Percentiles rank a stretch among this genome's conserved stretches.
phyloP scores from a whole-genome alignment of 2,113 vertebrate species.

The Tamias sibiricus region DNA sequence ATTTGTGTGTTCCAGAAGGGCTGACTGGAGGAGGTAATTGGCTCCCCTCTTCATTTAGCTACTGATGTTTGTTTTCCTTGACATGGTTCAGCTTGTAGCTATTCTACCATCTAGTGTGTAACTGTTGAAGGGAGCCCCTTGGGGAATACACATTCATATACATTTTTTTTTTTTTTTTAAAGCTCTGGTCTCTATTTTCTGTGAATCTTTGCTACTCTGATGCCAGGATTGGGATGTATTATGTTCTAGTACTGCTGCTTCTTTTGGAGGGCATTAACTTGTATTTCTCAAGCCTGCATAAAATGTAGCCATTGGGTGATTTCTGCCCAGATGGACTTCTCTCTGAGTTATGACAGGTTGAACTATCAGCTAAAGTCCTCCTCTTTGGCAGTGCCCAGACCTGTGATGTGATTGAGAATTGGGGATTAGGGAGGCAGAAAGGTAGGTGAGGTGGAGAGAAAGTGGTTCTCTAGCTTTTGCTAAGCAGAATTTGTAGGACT shows the following conservation, averaged over 20 bases:
- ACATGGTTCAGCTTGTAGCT: not conserved
- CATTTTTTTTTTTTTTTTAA: not conserved
- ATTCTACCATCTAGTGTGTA: not conserved
- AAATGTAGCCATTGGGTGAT: not conserved
- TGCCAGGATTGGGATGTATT: not conserved
- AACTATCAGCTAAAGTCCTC: not conserved
- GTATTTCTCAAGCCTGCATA: not conserved
- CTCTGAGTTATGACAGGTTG: not conserved
- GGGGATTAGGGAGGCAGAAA: constrained; percentile 20
- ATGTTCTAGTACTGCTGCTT: constrained; percentile 12
- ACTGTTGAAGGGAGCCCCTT: not conserved
- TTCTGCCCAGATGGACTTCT: constrained; percentile 23
- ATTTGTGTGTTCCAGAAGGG: constrained; percentile 4
- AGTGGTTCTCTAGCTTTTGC: not conserved
- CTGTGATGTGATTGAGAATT: not conserved
- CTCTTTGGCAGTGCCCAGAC: not conserved
- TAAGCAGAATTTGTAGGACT: not conserved
- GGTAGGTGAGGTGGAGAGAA: constrained; percentile 33
- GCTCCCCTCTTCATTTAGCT: constrained; percentile 22
- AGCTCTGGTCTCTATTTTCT: not conserved
- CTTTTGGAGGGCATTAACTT: constrained; percentile 43
- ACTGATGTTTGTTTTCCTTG: constrained; percentile 20
- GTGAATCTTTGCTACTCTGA: constrained; percentile 28
- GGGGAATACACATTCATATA: not conserved
- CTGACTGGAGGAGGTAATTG: not conserved